Percentiles rank a stretch among this genome's conserved stretches.
phyloP scores from a whole-genome alignment of 92 coral and sea anemone species.

The Plumapathes pennacea region DNA sequence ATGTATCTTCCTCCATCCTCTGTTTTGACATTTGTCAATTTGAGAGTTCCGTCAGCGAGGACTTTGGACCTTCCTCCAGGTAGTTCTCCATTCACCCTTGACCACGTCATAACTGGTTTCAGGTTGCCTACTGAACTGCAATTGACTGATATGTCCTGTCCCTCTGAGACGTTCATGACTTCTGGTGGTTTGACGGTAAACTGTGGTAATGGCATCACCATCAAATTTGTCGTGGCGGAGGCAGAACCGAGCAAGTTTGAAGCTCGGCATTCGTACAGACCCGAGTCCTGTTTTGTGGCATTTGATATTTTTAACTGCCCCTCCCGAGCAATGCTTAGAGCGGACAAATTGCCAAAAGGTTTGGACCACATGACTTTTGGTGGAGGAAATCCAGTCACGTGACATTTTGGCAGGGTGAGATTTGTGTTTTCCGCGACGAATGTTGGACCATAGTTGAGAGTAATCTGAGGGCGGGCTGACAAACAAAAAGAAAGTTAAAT shows the following conservation, averaged over 20 bases:
- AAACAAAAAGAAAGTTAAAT: too few species aligned
- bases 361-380: slow-evolving; percentile 7
- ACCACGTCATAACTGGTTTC: slow-evolving; percentile 13
- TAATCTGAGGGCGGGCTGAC: slow-evolving; percentile 2
- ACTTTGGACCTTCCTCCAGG: slow-evolving; percentile 12
- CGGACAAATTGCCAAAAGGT: too few species aligned
- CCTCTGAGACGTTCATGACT: neutral
- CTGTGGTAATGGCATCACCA: slow-evolving; percentile 6
- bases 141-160: too few species aligned
- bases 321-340: too few species aligned
- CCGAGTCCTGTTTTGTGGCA: slow-evolving; percentile 13
- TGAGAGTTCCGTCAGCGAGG: slow-evolving; percentile 10
- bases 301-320: too few species aligned
- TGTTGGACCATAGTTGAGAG: slow-evolving; percentile 17
- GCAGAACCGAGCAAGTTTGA: slow-evolving; percentile 1
- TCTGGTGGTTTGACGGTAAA: slow-evolving; percentile 10
- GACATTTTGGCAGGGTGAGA: slow-evolving; percentile 20
- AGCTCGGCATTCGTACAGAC: slow-evolving; percentile 21
- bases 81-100: slow-evolving; percentile 1
- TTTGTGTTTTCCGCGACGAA: slow-evolving; percentile 1
- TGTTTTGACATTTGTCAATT: neutral
- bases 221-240: slow-evolving; percentile 1
- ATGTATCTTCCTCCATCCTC: slow-evolving; percentile 16
- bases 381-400: slow-evolving; percentile 12
- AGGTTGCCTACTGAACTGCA: slow-evolving; percentile 8